Base-by-base conservation (phyloP, 2,797 vertebrate genomes). In the Parauchenoglanis punctatus region DNA sequence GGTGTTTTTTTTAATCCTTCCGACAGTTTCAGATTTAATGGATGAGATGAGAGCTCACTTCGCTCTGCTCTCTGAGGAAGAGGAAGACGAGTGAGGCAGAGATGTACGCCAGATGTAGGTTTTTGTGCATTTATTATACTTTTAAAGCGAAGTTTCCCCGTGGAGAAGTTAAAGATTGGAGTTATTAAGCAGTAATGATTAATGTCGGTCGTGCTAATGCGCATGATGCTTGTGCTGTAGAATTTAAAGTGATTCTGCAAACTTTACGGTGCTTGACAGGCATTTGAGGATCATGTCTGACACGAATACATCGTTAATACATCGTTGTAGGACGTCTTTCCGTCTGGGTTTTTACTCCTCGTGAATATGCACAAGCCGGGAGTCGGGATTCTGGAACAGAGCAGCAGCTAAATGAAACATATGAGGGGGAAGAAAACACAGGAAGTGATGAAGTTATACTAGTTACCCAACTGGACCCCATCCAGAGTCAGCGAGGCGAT, bases 31-130 rank as follows among this genome's bases (percentile, higher is more conserved):
- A 63, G 67, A 44, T 61, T 61, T 84, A 84, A 87, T 81, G 65
- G 67, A 81, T 80, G 59, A 54, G 81, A 87, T 23, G 86, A 78
- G 82, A 20, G 44, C 54, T 82, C 73, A 28, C 83, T 77, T 44
- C 25, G 2, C 28, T 67, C 7, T 0, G 23, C 65, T 87, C 20
- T 75, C 80, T 23, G 40, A 83, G 70, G 56, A 40, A 75, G 40
- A 83, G 58, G 56, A 40, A 75, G 70, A 86, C 23, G 20, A 25
- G 67, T 52, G 20, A 56, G 40, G 31, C 11, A 20, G 1, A 15
- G 61, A 52, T 49, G 56, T 52, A 40, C 23, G 18, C 76, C 11
- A 80, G 77, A 23, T 17, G 20, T 3, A 15, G 56, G 35, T 56
- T 46, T 31, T 20, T 18, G n/a, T 81, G 40, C 56, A 25, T 82